Evolutionary conservation across 1,140 invertebrate species (phyloP).

Genomic region (Fopius arisanus): DNA sequence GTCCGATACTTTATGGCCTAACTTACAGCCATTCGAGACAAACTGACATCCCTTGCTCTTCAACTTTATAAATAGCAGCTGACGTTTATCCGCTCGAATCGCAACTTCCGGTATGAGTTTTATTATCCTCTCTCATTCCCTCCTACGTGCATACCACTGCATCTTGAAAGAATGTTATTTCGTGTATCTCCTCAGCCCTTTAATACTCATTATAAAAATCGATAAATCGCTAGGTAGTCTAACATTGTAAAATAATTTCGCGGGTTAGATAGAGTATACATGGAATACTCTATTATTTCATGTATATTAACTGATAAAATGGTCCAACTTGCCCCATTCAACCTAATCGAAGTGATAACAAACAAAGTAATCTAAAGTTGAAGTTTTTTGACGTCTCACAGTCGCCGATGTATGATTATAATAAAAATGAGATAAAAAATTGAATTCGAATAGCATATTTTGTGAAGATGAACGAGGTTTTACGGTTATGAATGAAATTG

Average conservation of each 20-base stretch:
- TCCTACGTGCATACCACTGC: constrained; percentile 4
- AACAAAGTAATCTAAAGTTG: constrained; percentile 1
- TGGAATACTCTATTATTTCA: constrained; percentile 8
- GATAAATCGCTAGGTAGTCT: neutral
- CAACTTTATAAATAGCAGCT: constrained; percentile 15
- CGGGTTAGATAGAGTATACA: neutral
- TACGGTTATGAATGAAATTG: constrained; percentile 32
- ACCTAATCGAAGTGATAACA: constrained; percentile 9
- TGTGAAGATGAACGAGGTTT: constrained; percentile 21
- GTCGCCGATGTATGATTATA: neutral
- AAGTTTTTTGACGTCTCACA: neutral
- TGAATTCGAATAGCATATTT: neutral
- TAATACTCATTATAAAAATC: neutral
- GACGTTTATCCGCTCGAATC: constrained; percentile 12
- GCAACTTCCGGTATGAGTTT: constrained; percentile 25
- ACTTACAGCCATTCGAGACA: constrained; percentile 35
- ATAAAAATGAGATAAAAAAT: constrained; percentile 5
- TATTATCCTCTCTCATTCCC: constrained; percentile 14
- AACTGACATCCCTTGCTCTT: constrained; percentile 14
- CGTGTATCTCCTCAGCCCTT: neutral
- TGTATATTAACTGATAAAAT: neutral
- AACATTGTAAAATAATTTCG: neutral
- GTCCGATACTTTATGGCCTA: constrained; percentile 42
- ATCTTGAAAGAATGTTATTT: neutral
- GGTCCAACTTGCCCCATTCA: constrained; percentile 19